A percentile compares a stretch with the other conserved stretches of the same genome.
Evolutionary conservation across 2,113 vertebrate genomes (phyloP).

Genomic region (Perca flavescens): DNA sequence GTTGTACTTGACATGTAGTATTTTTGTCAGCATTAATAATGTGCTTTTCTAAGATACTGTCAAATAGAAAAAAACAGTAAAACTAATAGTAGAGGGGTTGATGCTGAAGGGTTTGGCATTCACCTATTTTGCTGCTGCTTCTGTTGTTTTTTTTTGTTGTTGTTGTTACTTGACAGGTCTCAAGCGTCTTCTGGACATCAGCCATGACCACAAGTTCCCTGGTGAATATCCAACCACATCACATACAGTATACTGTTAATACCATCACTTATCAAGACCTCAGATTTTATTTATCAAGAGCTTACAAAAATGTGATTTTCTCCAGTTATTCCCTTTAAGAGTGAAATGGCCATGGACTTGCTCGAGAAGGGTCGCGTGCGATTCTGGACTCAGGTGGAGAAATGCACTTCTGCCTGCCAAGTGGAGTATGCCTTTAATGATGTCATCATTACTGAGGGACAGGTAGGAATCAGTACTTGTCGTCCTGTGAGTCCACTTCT

Average conservation of each 20-base stretch:
- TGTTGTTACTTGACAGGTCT: constrained; percentile 86
- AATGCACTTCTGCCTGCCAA: constrained; percentile 89
- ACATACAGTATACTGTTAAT: not conserved
- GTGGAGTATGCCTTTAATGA: constrained; percentile 95
- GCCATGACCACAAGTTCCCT: constrained; percentile 94
- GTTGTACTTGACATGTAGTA: not conserved
- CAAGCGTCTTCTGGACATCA: constrained; percentile 93
- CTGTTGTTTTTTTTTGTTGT: not conserved
- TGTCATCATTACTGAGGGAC: constrained; percentile 89
- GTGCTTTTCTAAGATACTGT: not conserved
- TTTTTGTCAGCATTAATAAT: not conserved
- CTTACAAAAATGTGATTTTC: constrained; percentile 10
- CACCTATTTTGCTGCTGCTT: not conserved
- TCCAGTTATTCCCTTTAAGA: constrained; percentile 91
- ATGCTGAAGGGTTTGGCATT: constrained; percentile 17
- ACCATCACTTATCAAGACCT: not conserved
- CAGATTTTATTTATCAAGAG: not conserved
- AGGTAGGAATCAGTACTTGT: constrained; percentile 80
- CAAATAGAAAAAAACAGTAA: not conserved
- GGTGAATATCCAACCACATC: constrained; percentile 85
- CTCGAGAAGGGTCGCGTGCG: constrained; percentile 96
- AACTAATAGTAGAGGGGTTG: not conserved
- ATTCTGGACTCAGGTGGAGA: constrained; percentile 96
- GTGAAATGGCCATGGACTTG: constrained; percentile 93
- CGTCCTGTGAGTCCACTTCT: not conserved